Evolutionary conservation across 2,888 invertebrate species (phyloP).

Genomic region (Cacoxenus indagator): DNA sequence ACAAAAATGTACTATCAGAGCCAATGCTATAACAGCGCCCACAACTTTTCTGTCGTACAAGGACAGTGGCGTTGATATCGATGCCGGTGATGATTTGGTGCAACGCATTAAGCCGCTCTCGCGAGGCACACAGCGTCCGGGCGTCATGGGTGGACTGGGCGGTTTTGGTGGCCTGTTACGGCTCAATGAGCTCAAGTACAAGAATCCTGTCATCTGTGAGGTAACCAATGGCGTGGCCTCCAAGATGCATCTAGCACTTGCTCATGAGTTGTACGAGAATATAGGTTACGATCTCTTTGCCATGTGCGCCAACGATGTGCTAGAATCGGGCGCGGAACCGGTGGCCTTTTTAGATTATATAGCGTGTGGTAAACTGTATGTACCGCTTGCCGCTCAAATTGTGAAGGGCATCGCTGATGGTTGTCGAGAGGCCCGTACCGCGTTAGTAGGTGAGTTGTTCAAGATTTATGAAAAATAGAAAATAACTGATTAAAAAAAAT

Average conservation of each 20-base stretch:
- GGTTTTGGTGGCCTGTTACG: slow-evolving; percentile 96
- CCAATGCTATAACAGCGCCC: neutral
- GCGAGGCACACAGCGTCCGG: slow-evolving; percentile 82
- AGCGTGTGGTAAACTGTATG: slow-evolving; percentile 89
- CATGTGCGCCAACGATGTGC: slow-evolving; percentile 97
- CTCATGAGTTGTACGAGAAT: slow-evolving; percentile 81
- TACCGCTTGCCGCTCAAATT: slow-evolving; percentile 82
- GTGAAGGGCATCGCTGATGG: slow-evolving; percentile 91
- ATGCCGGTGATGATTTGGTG: slow-evolving; percentile 90
- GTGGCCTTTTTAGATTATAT: slow-evolving; percentile 97
- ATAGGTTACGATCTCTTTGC: slow-evolving; percentile 97
- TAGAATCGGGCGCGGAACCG: slow-evolving; percentile 96
- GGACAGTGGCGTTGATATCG: slow-evolving; percentile 92
- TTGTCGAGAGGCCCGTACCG: slow-evolving; percentile 87
- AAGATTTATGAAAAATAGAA: neutral
- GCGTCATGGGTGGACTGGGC: slow-evolving; percentile 87
- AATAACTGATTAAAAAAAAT: neutral
- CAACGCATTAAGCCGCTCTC: slow-evolving; percentile 86
- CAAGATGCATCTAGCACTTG: slow-evolving; percentile 92
- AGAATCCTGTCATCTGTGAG: slow-evolving; percentile 90
- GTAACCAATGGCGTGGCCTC: slow-evolving; percentile 98
- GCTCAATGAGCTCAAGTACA: slow-evolving; percentile 77
- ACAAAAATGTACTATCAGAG: neutral
- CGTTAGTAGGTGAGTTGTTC: slow-evolving; percentile 80
- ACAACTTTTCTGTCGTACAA: slow-evolving; percentile 81